Evolutionary conservation across 2,797 vertebrate genomes (phyloP), one percentile per base, ranked within the genome.

Genomic region (Malacoctenus gilli): DNA sequence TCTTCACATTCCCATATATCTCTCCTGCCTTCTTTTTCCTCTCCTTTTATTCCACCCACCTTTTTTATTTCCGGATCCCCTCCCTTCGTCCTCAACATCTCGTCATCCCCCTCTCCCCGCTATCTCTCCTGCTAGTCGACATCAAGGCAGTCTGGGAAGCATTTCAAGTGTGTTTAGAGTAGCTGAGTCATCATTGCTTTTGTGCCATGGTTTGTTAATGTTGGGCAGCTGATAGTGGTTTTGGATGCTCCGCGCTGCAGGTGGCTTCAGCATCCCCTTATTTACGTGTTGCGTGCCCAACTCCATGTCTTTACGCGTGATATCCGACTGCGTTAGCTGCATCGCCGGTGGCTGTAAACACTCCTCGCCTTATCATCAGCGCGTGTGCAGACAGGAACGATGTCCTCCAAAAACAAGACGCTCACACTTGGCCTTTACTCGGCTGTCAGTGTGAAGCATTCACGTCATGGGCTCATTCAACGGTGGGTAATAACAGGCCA

Each of bases 91-190:
- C 23, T 30, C 52, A 40, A 59, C 39, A 0, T 35, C 40, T 37
- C 31, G 6, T 36, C 8, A 57, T 65, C 43, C 55, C 48, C 37
- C 42, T 12, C 47, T 75, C 35, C 54, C 63, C 35, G 30, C 42
- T 25, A 22, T 64, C 18, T 72, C 32, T 57, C 59, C 53, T 52
- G 39, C 49, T 69, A 41, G 46, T 56, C 54, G 74, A 40, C 53
- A 75, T n/a, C 64, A 64, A 72, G 38, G 47, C 42, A 59, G 68
- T 65, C 72, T 49, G 31, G 55, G 49, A 50, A 66, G 61, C 25
- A 46, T 80, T 88, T 85, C 68, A 75, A 80, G 79, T 82, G 51
- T 90, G 88, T 89, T 82, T 86, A 82, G 74, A 76, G 68, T 66
- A 79, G 71, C 59, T 77, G 82, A 87, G 59, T 86, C 79, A 80